phyloP scores from a whole-genome alignment of 2,113 vertebrate species.

The Campylomormyrus tamandua region DNA sequence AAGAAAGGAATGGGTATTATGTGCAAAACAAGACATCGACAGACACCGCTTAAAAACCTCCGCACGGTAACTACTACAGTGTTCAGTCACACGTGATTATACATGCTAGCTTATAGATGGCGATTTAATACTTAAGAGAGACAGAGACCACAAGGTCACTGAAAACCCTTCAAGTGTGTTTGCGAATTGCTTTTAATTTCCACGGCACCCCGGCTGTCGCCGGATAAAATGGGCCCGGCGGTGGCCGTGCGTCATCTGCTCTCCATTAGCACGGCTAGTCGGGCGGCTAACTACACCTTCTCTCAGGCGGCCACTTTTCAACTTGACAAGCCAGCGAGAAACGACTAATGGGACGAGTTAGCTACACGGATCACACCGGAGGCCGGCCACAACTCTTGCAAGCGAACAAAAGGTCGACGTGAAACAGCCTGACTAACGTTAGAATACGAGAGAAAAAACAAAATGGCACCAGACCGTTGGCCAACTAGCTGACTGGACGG shows the following conservation, averaged over 20 bases:
- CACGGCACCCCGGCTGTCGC: background rate
- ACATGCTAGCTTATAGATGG: background rate
- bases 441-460: conserved; percentile 47
- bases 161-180: background rate
- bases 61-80: background rate
- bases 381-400: background rate
- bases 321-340: background rate
- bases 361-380: background rate
- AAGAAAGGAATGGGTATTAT: background rate
- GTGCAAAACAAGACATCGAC: background rate
- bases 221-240: background rate
- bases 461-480: conserved; percentile 62
- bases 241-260: background rate
- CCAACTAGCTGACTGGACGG: conserved; percentile 28
- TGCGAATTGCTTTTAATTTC: background rate
- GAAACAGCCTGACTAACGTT: background rate
- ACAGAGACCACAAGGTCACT: background rate
- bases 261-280: background rate
- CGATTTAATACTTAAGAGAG: background rate
- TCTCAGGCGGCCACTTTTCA: background rate
- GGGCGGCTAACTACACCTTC: background rate
- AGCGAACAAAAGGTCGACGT: background rate
- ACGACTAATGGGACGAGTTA: background rate
- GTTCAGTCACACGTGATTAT: background rate
- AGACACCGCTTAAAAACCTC: background rate